Evolutionary conservation across 2,113 vertebrate genomes (phyloP), one percentile per base, ranked within the genome.

Genomic region (Pelecanoides urinatrix): DNA sequence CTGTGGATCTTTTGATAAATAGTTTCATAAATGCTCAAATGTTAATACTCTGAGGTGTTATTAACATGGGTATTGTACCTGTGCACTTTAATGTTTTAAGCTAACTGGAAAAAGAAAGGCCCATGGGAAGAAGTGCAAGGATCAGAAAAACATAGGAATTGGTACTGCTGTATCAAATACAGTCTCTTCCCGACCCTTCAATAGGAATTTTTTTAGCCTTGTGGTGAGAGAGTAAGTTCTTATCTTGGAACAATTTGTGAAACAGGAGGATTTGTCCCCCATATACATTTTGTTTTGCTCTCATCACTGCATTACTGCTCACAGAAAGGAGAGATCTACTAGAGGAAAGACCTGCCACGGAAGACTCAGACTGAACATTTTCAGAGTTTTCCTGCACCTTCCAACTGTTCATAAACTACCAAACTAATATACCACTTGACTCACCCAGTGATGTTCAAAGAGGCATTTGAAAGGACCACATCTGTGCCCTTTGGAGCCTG

Each of bases 21-120:
- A 92, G 25, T 61, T 92, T 91, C 59, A 78, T 79, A 88, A 92
- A 67, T 93, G 82, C 59, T 90, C 78, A 94, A 74, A 88, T 25
- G 20, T 83, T 88, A 86, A 62, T 55, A 40, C 85, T 90, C 49
- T 92, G 78, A 80, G 79, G 78, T 83, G 82, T 90, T 95, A 59
- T 22, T 92, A 93, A 90, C 67, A 8, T 17, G 34, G 27, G 21
- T 77, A 85, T 94, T 90, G 52, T 85, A 87, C 36, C 65, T 90
- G 67, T 73, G 75, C 71, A 45, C 40, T 70, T 88, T 5, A 42
- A 17, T n/a, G 26, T 86, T 92, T 88, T 66, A 55, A 96, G n/a
- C 19, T 80, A 76, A 90, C 55, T 30, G 45, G 62, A 76, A 68
- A 52, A 89, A 50, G 25, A 78, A 92, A 45, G 5, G 20, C 45